A percentile compares a stretch with the other conserved stretches of the same genome.
phyloP scores from a whole-genome alignment of 2,888 invertebrate species.

The Ennomos fuscantarius region DNA sequence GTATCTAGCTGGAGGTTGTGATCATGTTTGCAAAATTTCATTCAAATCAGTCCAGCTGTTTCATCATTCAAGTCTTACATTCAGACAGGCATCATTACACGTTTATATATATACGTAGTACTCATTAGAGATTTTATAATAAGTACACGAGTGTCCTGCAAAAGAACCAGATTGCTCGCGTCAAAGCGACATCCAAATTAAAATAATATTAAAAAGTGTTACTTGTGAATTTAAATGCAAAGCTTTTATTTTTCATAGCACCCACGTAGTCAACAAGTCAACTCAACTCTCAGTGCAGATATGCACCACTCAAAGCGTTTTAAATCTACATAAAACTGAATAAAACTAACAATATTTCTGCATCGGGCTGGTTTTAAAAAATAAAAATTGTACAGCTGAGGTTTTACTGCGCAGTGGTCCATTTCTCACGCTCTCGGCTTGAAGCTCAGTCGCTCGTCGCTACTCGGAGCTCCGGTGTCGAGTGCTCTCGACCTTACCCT shows the following conservation, averaged over 20 bases:
- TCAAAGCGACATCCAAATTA: no score
- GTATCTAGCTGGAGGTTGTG: no score
- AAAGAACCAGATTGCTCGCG: no score
- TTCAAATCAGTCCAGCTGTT: no score
- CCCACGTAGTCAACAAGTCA: constrained; percentile 18
- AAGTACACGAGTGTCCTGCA: no score
- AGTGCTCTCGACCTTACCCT: constrained; percentile 67
- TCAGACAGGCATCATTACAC: no score
- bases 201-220: no score
- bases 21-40: no score
- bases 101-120: no score
- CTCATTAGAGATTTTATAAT: no score
- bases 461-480: constrained; percentile 47
- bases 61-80: no score
- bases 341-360: constrained; percentile 52
- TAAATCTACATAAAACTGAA: constrained; percentile 46
- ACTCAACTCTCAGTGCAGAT: constrained; percentile 14
- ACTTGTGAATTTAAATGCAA: constrained; percentile 3
- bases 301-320: constrained; percentile 46
- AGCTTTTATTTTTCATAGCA: not conserved
- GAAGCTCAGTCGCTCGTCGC: constrained; percentile 66
- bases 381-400: constrained; percentile 61
- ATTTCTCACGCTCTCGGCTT: constrained; percentile 54
- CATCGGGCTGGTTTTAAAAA: constrained; percentile 56
- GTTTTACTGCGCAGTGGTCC: constrained; percentile 73